phyloP scores from a whole-genome alignment of 2,888 invertebrate species.

The Acanthoscelides obtectus region DNA sequence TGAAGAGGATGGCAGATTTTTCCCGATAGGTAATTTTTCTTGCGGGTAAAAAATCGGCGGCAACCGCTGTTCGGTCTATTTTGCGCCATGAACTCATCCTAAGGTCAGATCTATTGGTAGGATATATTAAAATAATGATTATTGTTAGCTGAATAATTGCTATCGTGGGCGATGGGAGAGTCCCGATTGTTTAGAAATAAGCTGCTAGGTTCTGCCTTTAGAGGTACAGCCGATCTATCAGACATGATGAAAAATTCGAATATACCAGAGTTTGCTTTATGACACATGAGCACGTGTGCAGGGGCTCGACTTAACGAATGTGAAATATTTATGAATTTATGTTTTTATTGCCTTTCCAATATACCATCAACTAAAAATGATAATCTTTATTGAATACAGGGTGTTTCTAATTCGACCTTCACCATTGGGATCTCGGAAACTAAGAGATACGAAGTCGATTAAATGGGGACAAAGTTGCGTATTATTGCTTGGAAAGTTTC shows the following conservation, averaged over 20 bases:
- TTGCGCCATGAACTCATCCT: not conserved
- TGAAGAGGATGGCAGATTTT: not conserved
- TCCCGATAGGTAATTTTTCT: not conserved
- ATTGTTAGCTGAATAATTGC: not conserved
- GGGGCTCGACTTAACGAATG: not conserved
- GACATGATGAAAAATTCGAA: not conserved
- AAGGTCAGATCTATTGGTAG: not conserved
- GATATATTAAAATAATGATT: not conserved
- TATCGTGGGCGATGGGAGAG: not conserved
- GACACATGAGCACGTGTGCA: not conserved
- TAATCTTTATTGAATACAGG: too few species aligned
- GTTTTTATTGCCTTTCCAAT: too few species aligned
- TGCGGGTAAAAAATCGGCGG: not conserved
- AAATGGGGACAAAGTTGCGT: too few species aligned
- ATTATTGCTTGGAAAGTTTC: too few species aligned
- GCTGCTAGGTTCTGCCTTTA: not conserved
- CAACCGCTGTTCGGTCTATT: too few species aligned
- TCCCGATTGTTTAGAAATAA: not conserved
- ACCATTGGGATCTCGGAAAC: too few species aligned
- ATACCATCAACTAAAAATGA: too few species aligned
- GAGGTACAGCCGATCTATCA: too few species aligned
- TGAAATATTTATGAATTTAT: too few species aligned
- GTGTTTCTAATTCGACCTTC: too few species aligned
- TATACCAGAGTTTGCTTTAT: not conserved
- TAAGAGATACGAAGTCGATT: too few species aligned